Base-by-base conservation (phyloP, 1,140 invertebrate genomes). In the Drosophila gunungcola region DNA sequence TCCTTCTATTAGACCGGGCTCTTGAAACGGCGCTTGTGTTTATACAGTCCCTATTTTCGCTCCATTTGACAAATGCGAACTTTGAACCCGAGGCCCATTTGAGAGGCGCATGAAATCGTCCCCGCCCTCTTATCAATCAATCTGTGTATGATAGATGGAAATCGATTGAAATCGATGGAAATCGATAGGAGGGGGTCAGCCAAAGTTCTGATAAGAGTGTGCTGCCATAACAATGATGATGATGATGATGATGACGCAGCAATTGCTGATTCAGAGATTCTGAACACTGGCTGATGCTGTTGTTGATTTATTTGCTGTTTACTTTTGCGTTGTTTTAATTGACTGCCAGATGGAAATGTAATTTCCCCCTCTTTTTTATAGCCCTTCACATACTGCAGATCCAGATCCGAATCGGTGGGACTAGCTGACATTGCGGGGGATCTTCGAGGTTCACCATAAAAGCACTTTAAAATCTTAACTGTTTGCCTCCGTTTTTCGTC, bases 221-320 rank as follows among this genome's bases (percentile, higher is more conserved):
- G 58, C 39, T 53, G 9, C 69, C 64, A 53, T 45, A 52, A 53
- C 16, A 39, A 42, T 51, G 32, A 73, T 46, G 49, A 49, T 13
- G 53, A 55, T 58, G 53, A 34, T 65, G 49, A 29, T 58, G 68
- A 81, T 85, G 82, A 85, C 82, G 69, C 74, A 85, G 78, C 43
- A 48, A 21, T 67, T 63, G 76, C 80, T 84, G 80, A 84, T 73
- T 79, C 81, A 72, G 72, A 72, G 54, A 75, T 83, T 70, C 45
- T 58, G 27, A 62, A 11, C 57, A 32, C 48, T 32, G 39, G 56
- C 48, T 78, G 73, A 60, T 60, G 61, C 43, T 81, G 67, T 3
- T 63, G 58, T 48, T 76, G 57, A 57, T 62, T 70, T 48, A 70
- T 46, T 41, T 54, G 52, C 74, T 86, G 74, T 80, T 81, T 80